Evolutionary conservation across 1,140 invertebrate genomes (phyloP), one percentile per base, ranked within the genome.

Genomic region (Drosophila mauritiana): DNA sequence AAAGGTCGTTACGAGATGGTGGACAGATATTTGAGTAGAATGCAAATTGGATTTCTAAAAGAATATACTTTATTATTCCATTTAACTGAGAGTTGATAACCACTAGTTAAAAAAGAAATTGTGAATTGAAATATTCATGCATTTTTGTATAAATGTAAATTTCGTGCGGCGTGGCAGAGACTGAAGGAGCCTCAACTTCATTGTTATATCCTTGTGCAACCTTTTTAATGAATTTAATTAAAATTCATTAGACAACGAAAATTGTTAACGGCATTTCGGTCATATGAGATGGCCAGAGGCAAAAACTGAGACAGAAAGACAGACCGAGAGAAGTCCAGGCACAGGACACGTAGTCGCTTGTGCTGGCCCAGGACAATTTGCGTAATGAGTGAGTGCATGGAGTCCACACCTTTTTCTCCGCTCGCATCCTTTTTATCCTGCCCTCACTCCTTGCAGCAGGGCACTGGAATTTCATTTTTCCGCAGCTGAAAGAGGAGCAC

Each of bases 171-270:
- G 17, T 31, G 45, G 56, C 52, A 22, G 58, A 22, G 36, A 31
- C 25, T 27, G 22, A 34, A 34, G 45, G 22, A 12, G 43, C 22
- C 57, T 17, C 25, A 63, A 8, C 55, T n/a, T 42, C 36, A 51
- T 36, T 27, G 46, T 12, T 15, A 43, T 6, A 37, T 15, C 59
- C 43, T 40, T 36, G 34, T 48, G 54, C 69, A 79, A 43, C 13
- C 25, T 63, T 59, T 77, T 62, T 78, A 86, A 86, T 85, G 78
- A 78, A 86, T 86, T 86, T 86, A 81, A 85, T 85, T 86, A 81
- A 85, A 84, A 85, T 86, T 85, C 74, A 78, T 78, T 68, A 59
- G 59, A 73, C 72, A 59, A 49, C 43, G 57, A 64, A 42, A 70
- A 40, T 56, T 42, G 43, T 48, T 70, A 70, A 42, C 12, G 43